Evolutionary conservation across 2,797 vertebrate genomes (phyloP), one percentile per base, ranked within the genome.

Genomic region (Acrossocheilus fasciatus): DNA sequence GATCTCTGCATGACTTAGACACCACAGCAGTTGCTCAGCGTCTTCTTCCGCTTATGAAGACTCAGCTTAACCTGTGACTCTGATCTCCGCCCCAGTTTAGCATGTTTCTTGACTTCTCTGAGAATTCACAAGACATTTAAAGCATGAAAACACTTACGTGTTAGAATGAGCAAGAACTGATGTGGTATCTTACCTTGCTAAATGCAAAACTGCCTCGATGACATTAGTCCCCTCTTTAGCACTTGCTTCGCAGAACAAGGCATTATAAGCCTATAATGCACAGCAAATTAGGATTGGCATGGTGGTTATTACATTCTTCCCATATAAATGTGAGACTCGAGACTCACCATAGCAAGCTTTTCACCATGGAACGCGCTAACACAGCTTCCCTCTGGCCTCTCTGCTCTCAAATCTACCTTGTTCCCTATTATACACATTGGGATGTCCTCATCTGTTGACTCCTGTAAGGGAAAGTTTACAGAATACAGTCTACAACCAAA

Each of bases 221-320:
- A 92, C 84, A 0, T 91, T 95, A 41, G 93, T 96, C 83, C 96
- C 92, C 0, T 96, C 95, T 90, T 95, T 97, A 88, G 95, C 93
- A 20, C 96, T 96, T 4, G 95, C 95, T 89, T 96, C 93, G 0
- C 95, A 96, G 93, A 96, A 96, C 81, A 95, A 87, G 62, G 95
- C 94, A 2, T 92, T 87, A 8, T 95, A 95, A 14, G 91, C 86
- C 96, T 96, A n/a, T 41, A 23, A 76, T n/a, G 73, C 2, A 83
- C 10, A 83, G 14, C 17, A 39, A n/a, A 45, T 81, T 85, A 83
- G 17, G 23, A 68, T 15, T 23, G 15, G 12, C 34, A 41, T 9
- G 15, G 26, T 14, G 43, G 34, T 39, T 18, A 30, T 70, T 70
- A 72, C 9, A 9, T 43, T 47, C 9, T 90, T 90, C 54, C n/a